Evolutionary conservation across 2,113 vertebrate genomes (phyloP).

Genomic region (Accipiter virgatus): DNA sequence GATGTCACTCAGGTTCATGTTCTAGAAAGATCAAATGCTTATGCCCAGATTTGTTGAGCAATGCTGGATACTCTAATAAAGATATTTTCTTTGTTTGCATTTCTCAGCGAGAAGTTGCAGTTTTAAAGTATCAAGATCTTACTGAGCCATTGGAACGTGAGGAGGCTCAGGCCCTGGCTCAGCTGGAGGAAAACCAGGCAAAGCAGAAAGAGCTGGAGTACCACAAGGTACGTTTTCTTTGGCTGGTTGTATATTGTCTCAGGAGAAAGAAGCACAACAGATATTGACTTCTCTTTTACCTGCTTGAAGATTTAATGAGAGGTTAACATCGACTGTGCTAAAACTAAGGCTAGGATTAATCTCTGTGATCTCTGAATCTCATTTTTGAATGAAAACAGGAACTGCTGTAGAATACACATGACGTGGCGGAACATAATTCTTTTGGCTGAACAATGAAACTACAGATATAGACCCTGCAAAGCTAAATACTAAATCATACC

Average conservation of each 20-base stretch:
- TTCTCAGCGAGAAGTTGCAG: slow-evolving; percentile 75
- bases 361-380: background rate
- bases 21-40: background rate
- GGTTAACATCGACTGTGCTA: background rate
- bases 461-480: background rate
- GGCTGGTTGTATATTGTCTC: background rate
- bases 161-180: slow-evolving; percentile 62
- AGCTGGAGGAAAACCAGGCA: slow-evolving; percentile 38
- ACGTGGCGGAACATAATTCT: background rate
- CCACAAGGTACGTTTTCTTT: slow-evolving; percentile 73
- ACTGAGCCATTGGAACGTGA: slow-evolving; percentile 66
- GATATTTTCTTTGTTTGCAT: background rate
- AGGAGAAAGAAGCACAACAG: background rate
- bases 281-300: background rate
- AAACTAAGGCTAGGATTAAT: background rate
- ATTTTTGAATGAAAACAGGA: background rate
- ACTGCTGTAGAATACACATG: background rate
- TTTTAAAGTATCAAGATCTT: slow-evolving; percentile 65
- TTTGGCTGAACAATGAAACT: background rate
- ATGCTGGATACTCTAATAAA: background rate
- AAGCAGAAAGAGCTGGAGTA: slow-evolving; percentile 69
- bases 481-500: background rate
- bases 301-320: slow-evolving; percentile 14
- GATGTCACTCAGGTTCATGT: background rate
- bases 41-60: background rate